Percentiles rank a stretch among this genome's conserved stretches.
Conservation (phyloP, 35 echinoderm and acorn worm species). For the Apostichopus parvimensis region DNA sequence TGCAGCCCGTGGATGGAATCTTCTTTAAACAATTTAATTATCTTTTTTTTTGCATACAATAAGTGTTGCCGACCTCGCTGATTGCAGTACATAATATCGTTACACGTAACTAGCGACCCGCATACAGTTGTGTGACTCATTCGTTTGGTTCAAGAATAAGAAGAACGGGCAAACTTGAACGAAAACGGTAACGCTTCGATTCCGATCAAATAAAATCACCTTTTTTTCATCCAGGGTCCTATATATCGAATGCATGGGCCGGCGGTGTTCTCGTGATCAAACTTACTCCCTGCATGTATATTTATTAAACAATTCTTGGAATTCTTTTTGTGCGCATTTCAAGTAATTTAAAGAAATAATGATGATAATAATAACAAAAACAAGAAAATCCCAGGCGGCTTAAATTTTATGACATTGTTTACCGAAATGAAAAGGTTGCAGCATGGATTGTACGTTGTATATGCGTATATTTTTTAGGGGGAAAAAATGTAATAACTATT, state of each 20-base stretch:
- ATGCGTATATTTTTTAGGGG: no score
- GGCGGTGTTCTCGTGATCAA: not conserved
- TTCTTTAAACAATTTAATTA: slow-evolving; percentile 1
- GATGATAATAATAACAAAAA: no score
- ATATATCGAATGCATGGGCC: not conserved
- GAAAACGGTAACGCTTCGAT: not conserved
- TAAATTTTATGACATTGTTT: no score
- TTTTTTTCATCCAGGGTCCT: not conserved
- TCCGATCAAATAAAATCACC: not conserved
- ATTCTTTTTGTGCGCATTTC: no score
- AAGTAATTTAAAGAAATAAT: no score
- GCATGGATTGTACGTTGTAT: no score
- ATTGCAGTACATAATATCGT: not conserved
- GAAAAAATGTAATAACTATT: no score
- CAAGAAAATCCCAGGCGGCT: no score
- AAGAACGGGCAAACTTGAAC: not conserved
- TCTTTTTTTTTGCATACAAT: not conserved
- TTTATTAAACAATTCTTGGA: no score
- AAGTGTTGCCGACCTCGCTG: not conserved
- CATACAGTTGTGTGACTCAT: not conserved
- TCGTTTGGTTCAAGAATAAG: not conserved
- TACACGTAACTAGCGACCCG: not conserved
- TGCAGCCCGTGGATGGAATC: not conserved
- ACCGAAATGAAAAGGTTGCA: no score
- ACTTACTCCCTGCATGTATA: not conserved